Percentiles rank a stretch among this genome's conserved stretches.
These are phyloP conservation scores for Athalia circularis DNA, from an alignment of 2,888 invertebrate genomes.

Conservation along the genomic window DNA sequence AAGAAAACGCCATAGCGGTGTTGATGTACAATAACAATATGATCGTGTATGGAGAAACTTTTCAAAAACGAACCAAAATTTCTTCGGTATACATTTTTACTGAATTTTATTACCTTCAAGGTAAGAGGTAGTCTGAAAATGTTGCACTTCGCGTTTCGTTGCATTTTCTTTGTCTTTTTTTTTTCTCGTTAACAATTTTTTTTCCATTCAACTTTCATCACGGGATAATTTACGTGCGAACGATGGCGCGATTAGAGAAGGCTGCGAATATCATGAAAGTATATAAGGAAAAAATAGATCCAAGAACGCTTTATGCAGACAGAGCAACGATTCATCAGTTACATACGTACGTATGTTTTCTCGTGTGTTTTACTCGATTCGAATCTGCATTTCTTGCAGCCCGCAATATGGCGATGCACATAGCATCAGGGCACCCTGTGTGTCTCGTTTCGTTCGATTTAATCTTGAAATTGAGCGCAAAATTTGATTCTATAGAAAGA, in stretches of 20 bases:
- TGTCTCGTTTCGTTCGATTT: conserved; percentile 20
- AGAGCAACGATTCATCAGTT: conserved; percentile 43
- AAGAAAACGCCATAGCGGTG: not conserved
- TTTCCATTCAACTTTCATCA: too few species aligned
- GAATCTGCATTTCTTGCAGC: conserved; percentile 11
- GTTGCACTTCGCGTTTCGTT: too few species aligned
- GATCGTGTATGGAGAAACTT: not conserved
- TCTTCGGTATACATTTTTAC: conserved; percentile 2
- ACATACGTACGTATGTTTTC: conserved; percentile 34
- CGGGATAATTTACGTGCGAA: too few species aligned
- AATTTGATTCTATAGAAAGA: conserved; percentile 3
- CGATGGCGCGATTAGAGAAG: too few species aligned
- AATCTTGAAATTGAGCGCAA: conserved; percentile 42
- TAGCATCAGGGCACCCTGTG: not conserved
- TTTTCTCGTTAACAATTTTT: too few species aligned
- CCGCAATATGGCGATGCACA: not conserved
- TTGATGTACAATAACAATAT: not conserved
- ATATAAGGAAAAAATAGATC: too few species aligned
- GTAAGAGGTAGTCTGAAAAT: too few species aligned
- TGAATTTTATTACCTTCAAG: not conserved
- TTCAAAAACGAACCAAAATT: not conserved
- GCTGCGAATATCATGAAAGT: too few species aligned
- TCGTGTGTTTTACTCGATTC: conserved; percentile 32
- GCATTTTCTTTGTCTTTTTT: too few species aligned
- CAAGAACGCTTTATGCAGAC: conserved; percentile 5